phyloP scores from a whole-genome alignment of 2,797 vertebrate species.

The Gadopsis marmoratus region DNA sequence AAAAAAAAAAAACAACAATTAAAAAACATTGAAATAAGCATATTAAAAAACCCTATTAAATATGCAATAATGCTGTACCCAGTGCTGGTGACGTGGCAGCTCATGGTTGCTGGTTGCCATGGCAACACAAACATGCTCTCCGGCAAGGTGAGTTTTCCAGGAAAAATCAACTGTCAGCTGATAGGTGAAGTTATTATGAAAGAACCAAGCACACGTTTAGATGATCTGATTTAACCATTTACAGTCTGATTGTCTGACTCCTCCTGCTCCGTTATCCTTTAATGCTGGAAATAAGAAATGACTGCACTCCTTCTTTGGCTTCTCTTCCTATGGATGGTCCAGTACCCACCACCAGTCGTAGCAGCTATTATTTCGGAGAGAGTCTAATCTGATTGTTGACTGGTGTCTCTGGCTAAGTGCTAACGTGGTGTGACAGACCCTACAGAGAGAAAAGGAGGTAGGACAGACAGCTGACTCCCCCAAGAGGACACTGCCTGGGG shows the following conservation, averaged over 20 bases:
- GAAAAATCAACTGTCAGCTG: background rate
- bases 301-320: constrained; percentile 4
- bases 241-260: background rate
- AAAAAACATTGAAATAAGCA: background rate
- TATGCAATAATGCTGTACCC: background rate
- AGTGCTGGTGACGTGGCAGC: no score
- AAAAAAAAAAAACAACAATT: background rate
- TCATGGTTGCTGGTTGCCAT: no score
- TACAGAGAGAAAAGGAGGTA: constrained; percentile 65
- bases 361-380: constrained; percentile 41
- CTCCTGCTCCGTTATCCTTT: background rate
- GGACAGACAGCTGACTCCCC: constrained; percentile 76
- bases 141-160: background rate
- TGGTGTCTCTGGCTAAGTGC: constrained; percentile 64
- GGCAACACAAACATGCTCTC: no score
- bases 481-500: constrained; percentile 72
- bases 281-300: constrained; percentile 2
- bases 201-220: background rate
- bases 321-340: constrained; percentile 20
- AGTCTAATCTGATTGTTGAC: constrained; percentile 70
- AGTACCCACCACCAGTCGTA: constrained; percentile 18
- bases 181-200: constrained; percentile 3
- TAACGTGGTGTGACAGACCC: constrained; percentile 79
- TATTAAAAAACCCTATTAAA: background rate
- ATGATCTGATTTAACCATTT: constrained; percentile 3